Evolutionary conservation across 2,888 invertebrate genomes (phyloP), one percentile per base, ranked within the genome.

Genomic region (Ernsta delagoae): DNA sequence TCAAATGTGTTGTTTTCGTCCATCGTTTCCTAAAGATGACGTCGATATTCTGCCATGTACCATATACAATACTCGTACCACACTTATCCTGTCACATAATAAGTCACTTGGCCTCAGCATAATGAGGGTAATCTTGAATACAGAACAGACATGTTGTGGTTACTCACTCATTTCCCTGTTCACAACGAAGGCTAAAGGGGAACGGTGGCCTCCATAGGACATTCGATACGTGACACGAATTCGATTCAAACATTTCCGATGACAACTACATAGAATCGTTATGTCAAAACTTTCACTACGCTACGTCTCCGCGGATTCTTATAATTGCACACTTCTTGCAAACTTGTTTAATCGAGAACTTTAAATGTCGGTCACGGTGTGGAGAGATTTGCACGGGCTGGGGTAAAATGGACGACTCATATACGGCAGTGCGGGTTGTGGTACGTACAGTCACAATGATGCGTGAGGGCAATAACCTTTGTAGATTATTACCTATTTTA

Each of bases 241-340:
- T 45, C 45, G 43, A 43, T 43, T 43, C 34, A 36, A 8, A 7
- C 12, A 57, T 34, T 16, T 41, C 57, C 56, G n/a, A 59, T 56
- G 43, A 59, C 59, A 67, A 70, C 53, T 59, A 39, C 39, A 39
- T 5, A 34, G 64, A 65, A 54, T 56, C 62, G 66, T 81, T 79
- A 79, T 80, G 77, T 78, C 77, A 77, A 76, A 63, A 84, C 88
- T 88, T 88, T 88, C 88, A 84, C 88, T 84, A 77, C 73, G 72
- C 74, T 82, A 24, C 24, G 24, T 24, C 24, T 81, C 79, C 73
- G 79, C 76, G 83, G 83, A 84, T 82, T 83, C 75, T 80, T 77
- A 74, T 77, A 77, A 78, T 81, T 77, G 75, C 78, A 74, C 39
- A 59, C 72, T 72, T 73, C 73, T 73, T 74, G 74, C 74, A 73